phyloP scores from a whole-genome alignment of 2,797 vertebrate species.

The Eulemur mongoz region DNA sequence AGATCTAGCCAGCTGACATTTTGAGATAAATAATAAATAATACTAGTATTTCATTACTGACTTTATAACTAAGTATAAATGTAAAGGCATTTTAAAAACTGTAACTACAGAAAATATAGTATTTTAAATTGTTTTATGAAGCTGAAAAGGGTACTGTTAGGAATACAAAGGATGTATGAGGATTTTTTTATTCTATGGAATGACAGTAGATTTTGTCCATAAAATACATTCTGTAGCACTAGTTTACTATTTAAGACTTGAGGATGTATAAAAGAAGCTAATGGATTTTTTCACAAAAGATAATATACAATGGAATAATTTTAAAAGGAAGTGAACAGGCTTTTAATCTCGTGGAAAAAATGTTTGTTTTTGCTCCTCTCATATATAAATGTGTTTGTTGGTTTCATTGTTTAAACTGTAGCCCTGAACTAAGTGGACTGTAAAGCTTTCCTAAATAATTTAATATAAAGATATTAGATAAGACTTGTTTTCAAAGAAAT shows the following conservation, averaged over 20 bases:
- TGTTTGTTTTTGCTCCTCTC: constrained; percentile 86
- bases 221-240: constrained; percentile 67
- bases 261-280: constrained; percentile 82
- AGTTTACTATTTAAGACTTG: constrained; percentile 74
- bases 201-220: constrained; percentile 61
- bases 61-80: constrained; percentile 81
- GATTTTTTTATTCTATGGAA: constrained; percentile 71
- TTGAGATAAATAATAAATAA: constrained; percentile 82
- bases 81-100: constrained; percentile 76
- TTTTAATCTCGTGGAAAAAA: constrained; percentile 81
- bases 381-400: constrained; percentile 80
- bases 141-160: constrained; percentile 69
- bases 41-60: constrained; percentile 80
- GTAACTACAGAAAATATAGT: constrained; percentile 53
- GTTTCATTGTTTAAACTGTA: constrained; percentile 79
- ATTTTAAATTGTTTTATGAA: constrained; percentile 76
- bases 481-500: constrained; percentile 70
- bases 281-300: constrained; percentile 82
- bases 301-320: constrained; percentile 83
- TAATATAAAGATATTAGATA: constrained; percentile 54
- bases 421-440: constrained; percentile 73
- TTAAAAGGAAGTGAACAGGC: constrained; percentile 74
- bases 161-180: constrained; percentile 69
- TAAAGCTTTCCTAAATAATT: constrained; percentile 64
- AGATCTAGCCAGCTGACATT: constrained; percentile 81